Evolutionary conservation across 2,888 invertebrate species (phyloP), one percentile per base, ranked within the genome.

Genomic region (Atherix ibis): DNA sequence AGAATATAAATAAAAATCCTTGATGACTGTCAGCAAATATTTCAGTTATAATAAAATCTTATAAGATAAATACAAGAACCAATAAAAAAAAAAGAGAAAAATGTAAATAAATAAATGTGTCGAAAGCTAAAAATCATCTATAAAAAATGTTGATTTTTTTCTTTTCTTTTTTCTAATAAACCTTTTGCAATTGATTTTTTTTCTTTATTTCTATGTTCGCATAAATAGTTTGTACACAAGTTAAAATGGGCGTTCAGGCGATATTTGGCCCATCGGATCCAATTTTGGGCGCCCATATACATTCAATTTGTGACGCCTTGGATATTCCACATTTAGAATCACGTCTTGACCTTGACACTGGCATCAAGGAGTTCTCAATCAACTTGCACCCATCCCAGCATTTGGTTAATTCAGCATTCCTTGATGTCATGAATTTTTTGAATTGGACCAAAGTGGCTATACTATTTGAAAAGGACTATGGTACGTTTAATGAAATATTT

Each of bases 301-400:
- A 84, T 53, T 85, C 87, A 29, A 81, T 92, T 54, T 87, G 89
- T 54, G 81, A 82, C 45, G 77, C 88, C 0, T 64, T 91, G 34
- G 84, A 88, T 54, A 76, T 88, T n/a, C 92, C 92, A 0, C 88
- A 92, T 52, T 66, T 94, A 32, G 83, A 88, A 48, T 77, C 77
- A 2, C 63, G 77, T 27, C 66, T 77, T 41, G 76, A 77, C 55
- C 69, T 74, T 45, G 76, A 76, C 45, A 56, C 65, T 32, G 67
- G 69, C 42, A 62, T 64, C 43, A 67, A 67, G 47, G 73, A 76
- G 55, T 78, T 78, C 56, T 79, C 81, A 31, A 76, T 85, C 51
- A 85, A 83, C 58, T 63, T 85, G 28, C 72, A 79, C 59, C 85
- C 85, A 29, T 70, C 79, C 46, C 77, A 80, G 55, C 64, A 66